These are phyloP conservation scores for Panthera leo DNA, from an alignment of 2,113 vertebrate species.

Conservation along the genomic window DNA sequence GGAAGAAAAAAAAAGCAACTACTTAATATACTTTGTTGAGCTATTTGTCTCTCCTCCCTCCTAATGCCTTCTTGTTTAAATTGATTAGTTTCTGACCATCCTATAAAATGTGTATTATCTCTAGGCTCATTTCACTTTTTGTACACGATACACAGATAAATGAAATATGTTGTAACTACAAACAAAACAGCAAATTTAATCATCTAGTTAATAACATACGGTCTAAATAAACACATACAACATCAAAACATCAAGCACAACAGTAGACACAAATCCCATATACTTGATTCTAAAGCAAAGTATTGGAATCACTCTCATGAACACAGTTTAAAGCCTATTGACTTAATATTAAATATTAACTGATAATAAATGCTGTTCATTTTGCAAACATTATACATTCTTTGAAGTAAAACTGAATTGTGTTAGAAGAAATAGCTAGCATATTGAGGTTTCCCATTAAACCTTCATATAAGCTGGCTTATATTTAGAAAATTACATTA, in stretches of 20 bases:
- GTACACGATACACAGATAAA: not conserved
- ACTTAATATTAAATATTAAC: not conserved
- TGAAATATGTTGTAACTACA: not conserved
- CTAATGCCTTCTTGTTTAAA: not conserved
- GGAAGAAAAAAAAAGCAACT: not conserved
- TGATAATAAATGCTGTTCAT: not conserved
- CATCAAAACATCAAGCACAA: not conserved
- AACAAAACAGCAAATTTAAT: constrained; percentile 5
- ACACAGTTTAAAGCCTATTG: not conserved
- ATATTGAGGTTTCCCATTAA: not conserved
- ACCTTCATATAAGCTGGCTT: not conserved
- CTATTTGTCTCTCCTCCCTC: not conserved
- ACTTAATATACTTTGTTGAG: not conserved
- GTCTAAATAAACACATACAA: not conserved
- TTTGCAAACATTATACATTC: not conserved
- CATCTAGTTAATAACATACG: not conserved
- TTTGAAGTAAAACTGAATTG: not conserved
- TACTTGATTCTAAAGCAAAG: not conserved
- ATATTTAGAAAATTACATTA: not conserved
- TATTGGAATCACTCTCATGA: not conserved
- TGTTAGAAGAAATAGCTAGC: not conserved
- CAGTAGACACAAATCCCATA: not conserved
- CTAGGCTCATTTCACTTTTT: not conserved
- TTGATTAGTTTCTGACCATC: not conserved
- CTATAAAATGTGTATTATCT: not conserved